Conservation (phyloP, 2,888 invertebrate species). For the Ennomos fuscantarius region DNA sequence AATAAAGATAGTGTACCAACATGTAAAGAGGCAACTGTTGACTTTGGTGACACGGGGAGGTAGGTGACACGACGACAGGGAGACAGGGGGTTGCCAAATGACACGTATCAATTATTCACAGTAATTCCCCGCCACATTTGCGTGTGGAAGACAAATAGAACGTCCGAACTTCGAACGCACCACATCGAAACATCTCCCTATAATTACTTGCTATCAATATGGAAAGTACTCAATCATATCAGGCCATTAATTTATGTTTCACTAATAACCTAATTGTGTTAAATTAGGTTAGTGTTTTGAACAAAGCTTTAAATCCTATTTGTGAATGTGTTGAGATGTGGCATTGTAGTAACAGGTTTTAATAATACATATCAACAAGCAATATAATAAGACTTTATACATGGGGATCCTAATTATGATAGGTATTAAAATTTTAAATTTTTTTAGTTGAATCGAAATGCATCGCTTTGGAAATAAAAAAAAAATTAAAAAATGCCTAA, state of each 20-base stretch:
- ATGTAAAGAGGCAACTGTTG: conserved; percentile 41
- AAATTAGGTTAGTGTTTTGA: conserved; percentile 27
- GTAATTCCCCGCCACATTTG: conserved; percentile 81
- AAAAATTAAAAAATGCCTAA: too few species aligned
- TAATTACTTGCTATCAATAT: conserved; percentile 63
- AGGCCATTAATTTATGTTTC: conserved; percentile 41
- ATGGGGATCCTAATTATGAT: too few species aligned
- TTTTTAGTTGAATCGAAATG: too few species aligned
- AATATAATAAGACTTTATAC: too few species aligned
- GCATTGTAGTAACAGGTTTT: too few species aligned
- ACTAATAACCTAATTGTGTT: conserved; percentile 29
- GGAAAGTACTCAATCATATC: conserved; percentile 54
- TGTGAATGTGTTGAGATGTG: too few species aligned
- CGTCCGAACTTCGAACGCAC: conserved; percentile 66
- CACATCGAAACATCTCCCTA: conserved; percentile 70
- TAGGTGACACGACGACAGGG: conserved; percentile 34
- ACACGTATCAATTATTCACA: conserved; percentile 84
- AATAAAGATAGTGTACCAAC: conserved; percentile 46
- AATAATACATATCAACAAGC: too few species aligned
- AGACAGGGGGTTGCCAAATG: conserved; percentile 81
- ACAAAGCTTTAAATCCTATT: too few species aligned
- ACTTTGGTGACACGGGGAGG: conserved; percentile 45
- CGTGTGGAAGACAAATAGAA: conserved; percentile 83
- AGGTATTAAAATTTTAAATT: too few species aligned
- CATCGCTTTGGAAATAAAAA: too few species aligned